A percentile compares a stretch with the other conserved stretches of the same genome.
Evolutionary conservation across 2,888 invertebrate genomes (phyloP).

Genomic region (Epinotia demarniana): DNA sequence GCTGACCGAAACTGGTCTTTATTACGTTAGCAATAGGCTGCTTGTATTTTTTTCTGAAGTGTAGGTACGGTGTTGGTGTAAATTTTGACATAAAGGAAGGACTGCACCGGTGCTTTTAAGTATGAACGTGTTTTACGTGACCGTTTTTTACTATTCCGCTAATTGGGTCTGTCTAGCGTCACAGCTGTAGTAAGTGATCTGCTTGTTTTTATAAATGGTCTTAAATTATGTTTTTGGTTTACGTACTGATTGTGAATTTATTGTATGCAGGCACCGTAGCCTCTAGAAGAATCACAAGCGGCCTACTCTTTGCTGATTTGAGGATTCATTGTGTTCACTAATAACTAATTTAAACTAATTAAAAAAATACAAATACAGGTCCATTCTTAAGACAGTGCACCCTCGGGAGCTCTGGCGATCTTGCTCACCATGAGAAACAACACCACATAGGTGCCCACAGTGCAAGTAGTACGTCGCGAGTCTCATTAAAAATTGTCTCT

Average conservation of each 20-base stretch:
- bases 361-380: too few species aligned
- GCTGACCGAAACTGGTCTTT: not conserved
- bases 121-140: constrained; percentile 31
- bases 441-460: too few species aligned
- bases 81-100: constrained; percentile 57
- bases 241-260: too few species aligned
- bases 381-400: too few species aligned
- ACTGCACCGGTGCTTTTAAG: constrained; percentile 35
- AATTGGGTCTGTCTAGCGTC: not conserved
- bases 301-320: too few species aligned
- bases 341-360: too few species aligned
- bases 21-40: not conserved
- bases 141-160: constrained; percentile 24
- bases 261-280: too few species aligned
- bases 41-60: not conserved
- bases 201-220: not conserved
- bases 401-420: too few species aligned
- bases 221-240: too few species aligned
- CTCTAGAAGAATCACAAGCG: too few species aligned
- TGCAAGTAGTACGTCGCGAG: not conserved
- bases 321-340: too few species aligned
- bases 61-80: constrained; percentile 1
- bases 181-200: not conserved
- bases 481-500: not conserved
- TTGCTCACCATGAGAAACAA: too few species aligned